phyloP scores from a whole-genome alignment of 2,797 vertebrate species.

The Poecile montanus region DNA sequence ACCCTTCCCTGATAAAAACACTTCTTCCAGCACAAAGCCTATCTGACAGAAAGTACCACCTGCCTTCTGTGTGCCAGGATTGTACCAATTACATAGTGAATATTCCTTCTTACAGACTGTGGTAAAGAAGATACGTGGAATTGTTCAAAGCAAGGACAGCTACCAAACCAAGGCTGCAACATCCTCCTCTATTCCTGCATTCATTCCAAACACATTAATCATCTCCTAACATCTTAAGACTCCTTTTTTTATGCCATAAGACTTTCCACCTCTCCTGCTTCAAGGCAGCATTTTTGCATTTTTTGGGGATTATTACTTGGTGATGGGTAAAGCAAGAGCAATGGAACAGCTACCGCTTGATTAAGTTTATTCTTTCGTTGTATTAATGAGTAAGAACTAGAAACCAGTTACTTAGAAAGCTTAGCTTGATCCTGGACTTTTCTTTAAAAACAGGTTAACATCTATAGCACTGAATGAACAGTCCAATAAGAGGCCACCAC shows the following conservation, averaged over 20 bases:
- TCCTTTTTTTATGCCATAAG: not conserved
- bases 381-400: not conserved
- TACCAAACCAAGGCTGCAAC: not conserved
- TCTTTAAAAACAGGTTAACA: not conserved
- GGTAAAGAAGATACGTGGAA: not conserved
- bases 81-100: not conserved
- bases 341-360: not conserved
- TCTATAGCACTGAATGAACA: rapidly evolving
- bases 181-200: not conserved
- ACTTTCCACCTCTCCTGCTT: not conserved
- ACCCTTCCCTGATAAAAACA: not conserved
- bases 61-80: not conserved
- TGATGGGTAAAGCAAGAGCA: not conserved
- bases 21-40: not conserved
- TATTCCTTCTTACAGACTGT: not conserved
- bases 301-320: not conserved
- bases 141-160: not conserved
- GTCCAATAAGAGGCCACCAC: not conserved
- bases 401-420: not conserved
- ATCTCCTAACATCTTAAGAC: not conserved
- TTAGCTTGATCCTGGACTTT: not conserved
- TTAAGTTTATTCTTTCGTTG: not conserved
- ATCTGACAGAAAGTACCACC: not conserved
- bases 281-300: not conserved
- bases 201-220: not conserved